Base-by-base conservation (phyloP, 2,888 invertebrate species). In the Tetheella fluctuosa region DNA sequence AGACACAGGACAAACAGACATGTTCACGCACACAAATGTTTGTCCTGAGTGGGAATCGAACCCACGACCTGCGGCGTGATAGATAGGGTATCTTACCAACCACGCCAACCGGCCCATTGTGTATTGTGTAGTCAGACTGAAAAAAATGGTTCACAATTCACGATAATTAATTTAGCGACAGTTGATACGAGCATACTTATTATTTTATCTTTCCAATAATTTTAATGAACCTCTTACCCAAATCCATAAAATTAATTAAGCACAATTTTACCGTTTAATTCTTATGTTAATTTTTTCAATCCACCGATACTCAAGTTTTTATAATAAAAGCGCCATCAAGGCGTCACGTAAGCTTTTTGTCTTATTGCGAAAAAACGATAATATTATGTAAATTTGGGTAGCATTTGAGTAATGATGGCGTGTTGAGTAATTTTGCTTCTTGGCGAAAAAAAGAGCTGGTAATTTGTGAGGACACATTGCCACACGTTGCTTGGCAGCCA, bases 361-460 rank as follows among this genome's bases (percentile, higher is more conserved):
- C 55, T 55, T 34, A 34, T 34, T 55, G 55, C 34, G 23, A 55
- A 56, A 60, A 52, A 60, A 59, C 54, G 42, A 59, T 55, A 55
- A 34, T 53, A 53, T 53, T 60, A 62, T 59, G 52, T 57, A 57
- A 60, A 58, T 59, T 58, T 20, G n/a, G 34, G 52, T 56, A 56
- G n/a, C 59, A 37, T 57, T 61, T 62, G 62, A 65, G 59, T 60
- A 59, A 39, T 67, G 58, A 53, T 62, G 55, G 62, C 23, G 56
- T 37, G 58, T 59, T 56, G 20, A 28, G 57, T 59, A 61, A 64
- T 64, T 65, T 58, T 25, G 53, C 52, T 48, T 52, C 34, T 59
- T 13, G 48, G 17, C 34, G n/a, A 30, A 54, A 58, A 63, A 55
- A 59, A 60, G 42, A 20, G 52, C 25, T 42, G 39, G 23, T 58